A percentile compares a stretch with the other conserved stretches of the same genome.
phyloP scores from a whole-genome alignment of 2,888 invertebrate genomes.

The Erannis defoliaria region DNA sequence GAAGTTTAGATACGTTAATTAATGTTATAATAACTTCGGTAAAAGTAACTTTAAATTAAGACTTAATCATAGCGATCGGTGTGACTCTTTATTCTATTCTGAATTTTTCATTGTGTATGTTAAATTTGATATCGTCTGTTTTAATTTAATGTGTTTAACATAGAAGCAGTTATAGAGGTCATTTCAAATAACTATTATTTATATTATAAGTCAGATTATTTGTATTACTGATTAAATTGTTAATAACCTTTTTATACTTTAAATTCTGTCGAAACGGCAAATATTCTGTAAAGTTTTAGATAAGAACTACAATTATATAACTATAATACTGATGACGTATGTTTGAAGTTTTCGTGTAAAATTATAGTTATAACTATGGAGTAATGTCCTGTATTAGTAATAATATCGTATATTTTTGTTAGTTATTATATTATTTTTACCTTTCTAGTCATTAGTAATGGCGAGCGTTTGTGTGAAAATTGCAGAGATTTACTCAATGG shows the following conservation, averaged over 20 bases:
- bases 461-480: conserved; percentile 61
- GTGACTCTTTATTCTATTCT: conserved; percentile 10
- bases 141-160: background rate
- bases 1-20: conserved; percentile 15
- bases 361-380: conserved; percentile 35
- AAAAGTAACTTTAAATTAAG: conserved; percentile 38
- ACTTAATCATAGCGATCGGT: conserved; percentile 15
- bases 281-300: conserved; percentile 34
- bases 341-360: conserved; percentile 52
- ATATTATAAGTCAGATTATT: conserved; percentile 34
- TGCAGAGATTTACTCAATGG: conserved; percentile 44
- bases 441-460: conserved; percentile 84
- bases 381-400: conserved; percentile 71
- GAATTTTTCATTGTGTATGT: background rate
- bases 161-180: conserved; percentile 26
- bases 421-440: conserved; percentile 72
- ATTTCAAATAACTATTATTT: conserved; percentile 36
- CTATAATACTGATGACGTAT: no score
- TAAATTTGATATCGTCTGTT: conserved; percentile 1
- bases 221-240: conserved; percentile 26
- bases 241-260: conserved; percentile 49
- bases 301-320: conserved; percentile 5
- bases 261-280: conserved; percentile 51
- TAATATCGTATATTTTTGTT: conserved; percentile 67
- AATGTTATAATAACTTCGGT: conserved; percentile 31